Conservation (phyloP, 2,888 invertebrate genomes). For the Drosophila buzzatii region DNA sequence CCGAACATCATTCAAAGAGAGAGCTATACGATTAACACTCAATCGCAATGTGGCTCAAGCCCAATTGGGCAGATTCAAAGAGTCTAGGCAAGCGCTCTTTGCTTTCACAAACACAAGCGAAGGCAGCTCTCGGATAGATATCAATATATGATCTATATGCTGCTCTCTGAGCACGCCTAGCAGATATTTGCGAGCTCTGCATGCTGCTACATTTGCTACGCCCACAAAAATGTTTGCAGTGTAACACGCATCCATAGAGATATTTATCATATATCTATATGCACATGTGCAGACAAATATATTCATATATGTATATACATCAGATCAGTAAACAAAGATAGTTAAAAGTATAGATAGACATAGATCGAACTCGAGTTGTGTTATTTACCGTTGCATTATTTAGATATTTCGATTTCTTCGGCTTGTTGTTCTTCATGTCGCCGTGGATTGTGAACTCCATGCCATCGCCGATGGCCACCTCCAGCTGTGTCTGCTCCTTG, state of each 20-base stretch:
- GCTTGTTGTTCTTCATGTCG: slow-evolving; percentile 92
- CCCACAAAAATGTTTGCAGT: slow-evolving; percentile 1
- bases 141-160: too few species aligned
- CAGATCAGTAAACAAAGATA: slow-evolving; percentile 2
- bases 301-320: slow-evolving; percentile 32
- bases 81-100: too few species aligned
- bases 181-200: too few species aligned
- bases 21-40: too few species aligned
- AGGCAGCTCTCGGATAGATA: too few species aligned
- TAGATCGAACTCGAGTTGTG: slow-evolving; percentile 31
- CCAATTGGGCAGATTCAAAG: too few species aligned
- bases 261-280: slow-evolving; percentile 24
- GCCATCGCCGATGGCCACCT: slow-evolving; percentile 96
- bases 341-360: background rate
- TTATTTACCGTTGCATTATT: slow-evolving; percentile 90
- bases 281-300: slow-evolving; percentile 31
- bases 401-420: slow-evolving; percentile 92
- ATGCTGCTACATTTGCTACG: background rate
- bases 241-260: background rate
- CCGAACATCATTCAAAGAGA: too few species aligned
- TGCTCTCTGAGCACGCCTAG: too few species aligned
- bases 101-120: too few species aligned
- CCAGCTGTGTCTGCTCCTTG: slow-evolving; percentile 94
- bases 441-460: slow-evolving; percentile 97
- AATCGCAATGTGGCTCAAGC: too few species aligned